A percentile compares a stretch with the other conserved stretches of the same genome.
phyloP scores from a whole-genome alignment of 1,140 invertebrate genomes.

The Brachionus koreanus region DNA sequence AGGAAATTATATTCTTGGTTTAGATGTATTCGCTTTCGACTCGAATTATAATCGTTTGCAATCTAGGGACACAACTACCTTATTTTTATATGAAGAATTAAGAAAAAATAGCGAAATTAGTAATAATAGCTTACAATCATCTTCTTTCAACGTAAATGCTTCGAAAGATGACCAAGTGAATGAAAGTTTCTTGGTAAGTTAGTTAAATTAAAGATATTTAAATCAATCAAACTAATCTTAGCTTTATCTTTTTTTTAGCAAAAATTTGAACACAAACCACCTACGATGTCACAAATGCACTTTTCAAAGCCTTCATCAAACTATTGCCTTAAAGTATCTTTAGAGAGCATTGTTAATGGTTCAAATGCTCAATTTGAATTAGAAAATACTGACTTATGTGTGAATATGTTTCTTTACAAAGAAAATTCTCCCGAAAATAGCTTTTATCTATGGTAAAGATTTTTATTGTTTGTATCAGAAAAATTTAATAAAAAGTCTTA shows the following conservation, averaged over 20 bases:
- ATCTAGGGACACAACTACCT: not conserved
- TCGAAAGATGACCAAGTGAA: slow-evolving; percentile 9
- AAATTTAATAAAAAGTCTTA: not conserved
- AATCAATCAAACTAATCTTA: not conserved
- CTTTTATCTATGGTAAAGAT: slow-evolving; percentile 33
- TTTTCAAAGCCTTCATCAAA: not conserved
- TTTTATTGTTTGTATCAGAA: not conserved
- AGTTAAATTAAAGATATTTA: too few relatives aligned
- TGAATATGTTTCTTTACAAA: slow-evolving; percentile 37
- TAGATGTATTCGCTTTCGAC: slow-evolving; percentile 36
- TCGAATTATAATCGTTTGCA: slow-evolving; percentile 38
- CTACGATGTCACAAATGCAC: not conserved
- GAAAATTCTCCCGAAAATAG: slow-evolving; percentile 38
- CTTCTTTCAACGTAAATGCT: not conserved
- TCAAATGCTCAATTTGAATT: not conserved
- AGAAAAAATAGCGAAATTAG: slow-evolving; percentile 33
- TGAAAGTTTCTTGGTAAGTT: not conserved
- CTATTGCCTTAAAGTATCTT: slow-evolving; percentile 25
- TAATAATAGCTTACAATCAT: not conserved
- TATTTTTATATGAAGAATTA: slow-evolving; percentile 34
- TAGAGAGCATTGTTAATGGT: not conserved
- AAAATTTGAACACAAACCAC: slow-evolving; percentile 27
- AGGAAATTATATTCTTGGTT: slow-evolving; percentile 17
- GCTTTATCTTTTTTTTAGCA: not conserved
- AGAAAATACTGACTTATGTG: slow-evolving; percentile 10